phyloP scores from a whole-genome alignment of 2,888 invertebrate species.

The Diabrotica balteata region DNA sequence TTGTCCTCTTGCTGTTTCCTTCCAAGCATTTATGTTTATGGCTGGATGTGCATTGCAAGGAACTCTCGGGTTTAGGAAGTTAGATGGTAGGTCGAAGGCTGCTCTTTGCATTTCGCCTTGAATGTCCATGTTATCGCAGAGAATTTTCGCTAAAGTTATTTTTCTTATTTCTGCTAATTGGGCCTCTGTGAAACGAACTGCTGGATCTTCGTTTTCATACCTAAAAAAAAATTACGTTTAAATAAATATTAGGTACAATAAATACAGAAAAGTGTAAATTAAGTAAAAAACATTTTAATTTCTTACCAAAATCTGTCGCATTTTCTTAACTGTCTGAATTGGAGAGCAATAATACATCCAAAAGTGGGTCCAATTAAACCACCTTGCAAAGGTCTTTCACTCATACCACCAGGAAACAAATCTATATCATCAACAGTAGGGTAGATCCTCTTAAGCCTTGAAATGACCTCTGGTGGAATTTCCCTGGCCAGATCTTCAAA shows the following conservation, averaged over 20 bases:
- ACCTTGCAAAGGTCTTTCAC: slow-evolving; percentile 86
- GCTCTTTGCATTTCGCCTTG: slow-evolving; percentile 87
- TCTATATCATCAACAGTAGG: slow-evolving; percentile 94
- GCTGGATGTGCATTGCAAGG: slow-evolving; percentile 82
- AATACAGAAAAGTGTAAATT: too few relatives aligned
- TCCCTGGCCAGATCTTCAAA: slow-evolving; percentile 90
- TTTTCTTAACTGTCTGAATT: slow-evolving; percentile 87
- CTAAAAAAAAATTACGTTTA: slow-evolving; percentile 25
- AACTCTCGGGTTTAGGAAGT: slow-evolving; percentile 85
- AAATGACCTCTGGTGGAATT: slow-evolving; percentile 84
- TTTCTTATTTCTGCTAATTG: slow-evolving; percentile 90
- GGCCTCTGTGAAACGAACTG: slow-evolving; percentile 80
- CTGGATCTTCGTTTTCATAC: slow-evolving; percentile 86
- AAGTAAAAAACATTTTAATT: neutral
- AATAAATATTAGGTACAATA: too few relatives aligned
- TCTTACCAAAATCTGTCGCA: slow-evolving; percentile 92
- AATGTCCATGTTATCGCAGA: slow-evolving; percentile 90
- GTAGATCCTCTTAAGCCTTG: slow-evolving; percentile 80
- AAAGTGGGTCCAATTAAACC: slow-evolving; percentile 94
- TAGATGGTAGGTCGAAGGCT: slow-evolving; percentile 89
- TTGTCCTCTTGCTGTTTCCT: slow-evolving; percentile 70
- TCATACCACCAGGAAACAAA: slow-evolving; percentile 94
- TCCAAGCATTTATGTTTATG: slow-evolving; percentile 84
- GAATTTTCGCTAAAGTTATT: slow-evolving; percentile 80
- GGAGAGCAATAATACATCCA: slow-evolving; percentile 92